These are phyloP conservation scores for Hydropotes inermis DNA, from an alignment of 2,113 vertebrate genomes.

Conservation along the genomic window DNA sequence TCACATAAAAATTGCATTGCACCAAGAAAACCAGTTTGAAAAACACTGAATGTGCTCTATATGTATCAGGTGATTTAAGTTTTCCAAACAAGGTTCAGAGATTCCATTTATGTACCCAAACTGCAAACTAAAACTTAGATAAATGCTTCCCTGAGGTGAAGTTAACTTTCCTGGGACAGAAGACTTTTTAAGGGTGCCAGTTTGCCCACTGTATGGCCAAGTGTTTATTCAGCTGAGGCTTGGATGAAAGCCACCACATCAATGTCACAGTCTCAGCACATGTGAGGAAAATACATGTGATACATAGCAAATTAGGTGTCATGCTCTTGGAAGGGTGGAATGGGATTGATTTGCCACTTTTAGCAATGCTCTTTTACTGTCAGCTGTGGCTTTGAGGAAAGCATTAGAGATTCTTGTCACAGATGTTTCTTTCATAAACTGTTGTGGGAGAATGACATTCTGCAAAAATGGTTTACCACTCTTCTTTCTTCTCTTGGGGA, in stretches of 20 bases:
- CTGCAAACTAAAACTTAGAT: constrained; percentile 63
- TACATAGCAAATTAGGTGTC: constrained; percentile 92
- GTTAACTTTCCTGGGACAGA: constrained; percentile 72
- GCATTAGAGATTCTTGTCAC: constrained; percentile 90
- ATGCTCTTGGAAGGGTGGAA: constrained; percentile 82
- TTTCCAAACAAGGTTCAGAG: constrained; percentile 73
- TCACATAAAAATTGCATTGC: neutral
- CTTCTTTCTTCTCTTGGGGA: constrained; percentile 85
- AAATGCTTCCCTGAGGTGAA: constrained; percentile 71
- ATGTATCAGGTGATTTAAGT: constrained; percentile 46
- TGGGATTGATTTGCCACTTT: constrained; percentile 84
- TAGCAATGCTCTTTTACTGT: constrained; percentile 86
- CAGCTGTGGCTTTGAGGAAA: constrained; percentile 83
- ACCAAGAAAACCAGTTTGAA: constrained; percentile 25
- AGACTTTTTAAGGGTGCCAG: constrained; percentile 80
- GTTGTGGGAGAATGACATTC: constrained; percentile 88
- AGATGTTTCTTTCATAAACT: constrained; percentile 92
- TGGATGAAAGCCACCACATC: constrained; percentile 88
- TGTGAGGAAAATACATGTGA: constrained; percentile 89
- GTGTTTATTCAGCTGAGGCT: constrained; percentile 91
- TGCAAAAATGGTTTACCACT: constrained; percentile 87
- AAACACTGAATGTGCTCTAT: constrained; percentile 28
- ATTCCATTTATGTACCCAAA: constrained; percentile 47
- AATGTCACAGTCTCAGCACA: constrained; percentile 84
- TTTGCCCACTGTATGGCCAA: constrained; percentile 84